Evolutionary conservation across 2,888 invertebrate genomes (phyloP).

Genomic region (Tipula lateralis): DNA sequence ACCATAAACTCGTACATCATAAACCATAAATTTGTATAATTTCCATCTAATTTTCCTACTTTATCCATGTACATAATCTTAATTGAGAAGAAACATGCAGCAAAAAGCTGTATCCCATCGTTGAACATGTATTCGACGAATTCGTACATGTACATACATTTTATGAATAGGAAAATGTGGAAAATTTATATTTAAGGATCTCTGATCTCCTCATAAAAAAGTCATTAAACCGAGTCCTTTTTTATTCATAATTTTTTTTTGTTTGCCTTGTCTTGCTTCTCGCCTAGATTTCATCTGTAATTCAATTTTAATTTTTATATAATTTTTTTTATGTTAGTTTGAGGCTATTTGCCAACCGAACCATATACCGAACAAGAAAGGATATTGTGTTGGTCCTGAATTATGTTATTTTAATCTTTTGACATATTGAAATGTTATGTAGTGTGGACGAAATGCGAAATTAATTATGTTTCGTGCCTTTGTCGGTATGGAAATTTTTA

Average conservation of each 20-base stretch:
- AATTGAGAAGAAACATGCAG: background rate
- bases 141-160: background rate
- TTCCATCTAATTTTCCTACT: background rate
- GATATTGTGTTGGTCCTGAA: background rate
- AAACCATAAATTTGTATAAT: constrained; percentile 11
- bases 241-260: background rate
- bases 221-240: background rate
- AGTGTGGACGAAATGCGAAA: background rate
- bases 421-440: background rate
- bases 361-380: background rate
- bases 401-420: background rate
- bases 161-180: background rate
- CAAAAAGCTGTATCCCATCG: background rate
- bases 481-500: no score
- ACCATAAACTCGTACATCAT: background rate
- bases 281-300: constrained; percentile 7
- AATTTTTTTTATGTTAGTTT: background rate
- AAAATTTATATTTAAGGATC: background rate
- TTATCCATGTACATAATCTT: background rate
- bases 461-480: background rate
- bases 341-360: background rate
- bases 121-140: background rate
- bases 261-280: background rate
- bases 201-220: background rate
- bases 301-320: constrained; percentile 20